Percentiles rank a stretch among this genome's conserved stretches.
Evolutionary conservation across 2,797 vertebrate species (phyloP).

Genomic region (Centropyge bicolor): DNA sequence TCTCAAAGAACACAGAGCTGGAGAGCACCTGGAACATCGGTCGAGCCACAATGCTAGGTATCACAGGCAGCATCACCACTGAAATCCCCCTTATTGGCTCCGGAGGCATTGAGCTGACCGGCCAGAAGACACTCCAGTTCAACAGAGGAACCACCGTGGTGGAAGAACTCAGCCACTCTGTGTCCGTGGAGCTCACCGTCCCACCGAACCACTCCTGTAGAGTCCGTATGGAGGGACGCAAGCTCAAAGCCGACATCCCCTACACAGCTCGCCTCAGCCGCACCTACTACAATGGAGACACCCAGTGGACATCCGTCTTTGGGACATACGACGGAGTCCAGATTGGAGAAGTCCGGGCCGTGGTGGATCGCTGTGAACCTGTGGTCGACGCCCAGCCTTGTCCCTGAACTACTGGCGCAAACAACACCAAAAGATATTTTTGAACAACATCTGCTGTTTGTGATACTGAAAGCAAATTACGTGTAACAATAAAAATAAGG

Average conservation of each 20-base stretch:
- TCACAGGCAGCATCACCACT: conserved; percentile 81
- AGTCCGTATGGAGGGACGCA: conserved; percentile 85
- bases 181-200: conserved; percentile 80
- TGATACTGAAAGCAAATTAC: conserved; percentile 17
- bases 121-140: conserved; percentile 82
- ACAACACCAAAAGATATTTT: accelerated
- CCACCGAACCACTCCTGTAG: conserved; percentile 82
- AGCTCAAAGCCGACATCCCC: conserved; percentile 83
- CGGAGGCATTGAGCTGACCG: conserved; percentile 74
- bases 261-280: conserved; percentile 83
- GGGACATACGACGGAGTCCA: conserved; percentile 84
- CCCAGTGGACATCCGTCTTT: conserved; percentile 82
- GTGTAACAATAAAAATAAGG: conserved; percentile 19
- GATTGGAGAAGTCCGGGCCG: conserved; percentile 83
- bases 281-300: conserved; percentile 83
- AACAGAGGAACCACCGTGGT: conserved; percentile 77
- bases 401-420: conserved; percentile 50
- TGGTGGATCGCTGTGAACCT: conserved; percentile 83
- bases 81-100: conserved; percentile 83
- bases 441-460: not conserved
- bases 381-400: conserved; percentile 81
- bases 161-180: conserved; percentile 80
- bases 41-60: conserved; percentile 82
- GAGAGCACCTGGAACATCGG: conserved; percentile 85
- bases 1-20: conserved; percentile 80